Evolutionary conservation across 2,888 invertebrate genomes (phyloP), one percentile per base, ranked within the genome.

Genomic region (Lordiphosa fenestrarum): DNA sequence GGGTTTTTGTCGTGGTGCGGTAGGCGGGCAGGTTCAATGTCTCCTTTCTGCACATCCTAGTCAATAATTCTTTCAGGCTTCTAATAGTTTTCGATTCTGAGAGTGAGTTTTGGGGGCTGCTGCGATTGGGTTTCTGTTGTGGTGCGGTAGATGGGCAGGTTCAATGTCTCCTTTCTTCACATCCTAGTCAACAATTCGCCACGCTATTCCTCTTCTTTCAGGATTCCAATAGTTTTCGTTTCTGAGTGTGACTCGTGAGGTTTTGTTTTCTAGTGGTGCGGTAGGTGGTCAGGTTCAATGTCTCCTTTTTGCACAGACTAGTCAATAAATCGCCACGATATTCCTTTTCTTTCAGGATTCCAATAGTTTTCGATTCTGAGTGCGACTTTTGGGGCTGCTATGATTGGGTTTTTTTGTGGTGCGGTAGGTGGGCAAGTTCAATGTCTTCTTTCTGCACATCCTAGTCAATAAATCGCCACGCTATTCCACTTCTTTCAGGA

Each of bases 151-250:
- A 5, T 19, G 19, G 19, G 2, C 19, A 25, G 42, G 13, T 42
- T 30, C 25, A 42, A 7, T 25, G 7, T 30, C 12, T 42, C 42
- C 42, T 30, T 9, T 12, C 7, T 38, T 9, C 38, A 38, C 25
- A 25, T 42, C 25, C 13, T 42, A 25, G 25, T 13, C 13, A 13
- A 23, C 13, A 42, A 30, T 42, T 42, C 44, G n/a, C 10, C 30
- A 48, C 48, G 54, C 66, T 63, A 66, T 19, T 19, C 19, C 4
- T 3, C 19, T 19, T 19, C 19, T 19, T 4, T 15, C 15, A 15
- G 15, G 15, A 15, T 15, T 15, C 15, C 15, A 15, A 15, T 15
- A 15, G 15, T 15, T 15, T 15, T 15, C 15, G 15, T 1, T 15
- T 15, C 15, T 15, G 15, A 15, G 15, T 15, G 15, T 15, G 15